Evolutionary conservation across 2,888 invertebrate genomes (phyloP).

Genomic region (Fragum sueziense): DNA sequence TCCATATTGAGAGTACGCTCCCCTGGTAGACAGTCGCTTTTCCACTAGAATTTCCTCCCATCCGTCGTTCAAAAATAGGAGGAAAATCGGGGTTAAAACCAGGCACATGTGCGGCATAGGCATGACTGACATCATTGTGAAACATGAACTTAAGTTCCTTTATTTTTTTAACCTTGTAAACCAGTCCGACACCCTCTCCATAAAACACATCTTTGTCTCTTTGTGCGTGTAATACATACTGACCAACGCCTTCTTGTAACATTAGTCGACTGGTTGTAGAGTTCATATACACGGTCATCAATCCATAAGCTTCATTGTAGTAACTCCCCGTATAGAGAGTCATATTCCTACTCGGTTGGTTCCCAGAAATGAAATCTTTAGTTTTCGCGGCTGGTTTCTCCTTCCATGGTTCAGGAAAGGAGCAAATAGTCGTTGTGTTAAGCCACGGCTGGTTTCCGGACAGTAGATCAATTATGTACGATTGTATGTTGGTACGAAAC

Average conservation of each 20-base stretch:
- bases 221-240: slow-evolving; percentile 52
- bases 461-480: slow-evolving; percentile 71
- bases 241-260: slow-evolving; percentile 40
- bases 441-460: slow-evolving; percentile 76
- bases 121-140: slow-evolving; percentile 3
- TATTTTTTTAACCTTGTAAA: slow-evolving; percentile 26
- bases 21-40: no score
- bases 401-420: slow-evolving; percentile 74
- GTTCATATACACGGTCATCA: slow-evolving; percentile 26
- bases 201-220: slow-evolving; percentile 48
- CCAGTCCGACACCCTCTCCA: slow-evolving; percentile 47
- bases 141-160: slow-evolving; percentile 37
- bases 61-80: slow-evolving; percentile 42
- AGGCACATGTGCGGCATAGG: slow-evolving; percentile 19
- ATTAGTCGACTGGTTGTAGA: slow-evolving; percentile 21
- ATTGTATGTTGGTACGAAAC: slow-evolving; percentile 69
- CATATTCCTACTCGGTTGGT: slow-evolving; percentile 25
- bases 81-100: slow-evolving; percentile 46
- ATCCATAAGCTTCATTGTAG: slow-evolving; percentile 65
- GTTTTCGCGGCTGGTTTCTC: slow-evolving; percentile 3
- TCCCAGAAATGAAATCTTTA: slow-evolving; percentile 26
- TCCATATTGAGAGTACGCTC: no score
- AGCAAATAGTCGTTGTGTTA: slow-evolving; percentile 71
- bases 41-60: no score
- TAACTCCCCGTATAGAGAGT: slow-evolving; percentile 58